Evolutionary conservation across 2,888 invertebrate species (phyloP).

Genomic region (Tenthredo notha): DNA sequence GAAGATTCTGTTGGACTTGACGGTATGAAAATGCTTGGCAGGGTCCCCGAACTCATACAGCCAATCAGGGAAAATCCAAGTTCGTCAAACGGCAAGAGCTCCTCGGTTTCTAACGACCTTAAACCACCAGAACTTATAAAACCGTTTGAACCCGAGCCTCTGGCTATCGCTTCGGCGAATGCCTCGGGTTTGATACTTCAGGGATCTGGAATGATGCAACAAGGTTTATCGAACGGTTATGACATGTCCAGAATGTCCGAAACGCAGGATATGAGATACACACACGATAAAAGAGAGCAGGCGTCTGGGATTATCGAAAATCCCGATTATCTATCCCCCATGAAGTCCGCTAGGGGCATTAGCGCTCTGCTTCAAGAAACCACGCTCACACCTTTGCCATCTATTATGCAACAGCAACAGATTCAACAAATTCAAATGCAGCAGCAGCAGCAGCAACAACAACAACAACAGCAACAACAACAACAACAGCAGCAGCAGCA

Average conservation of each 20-base stretch:
- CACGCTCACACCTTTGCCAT: constrained; percentile 70
- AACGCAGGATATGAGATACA: background rate
- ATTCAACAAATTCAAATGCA: constrained; percentile 72
- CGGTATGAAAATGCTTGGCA: constrained; percentile 68
- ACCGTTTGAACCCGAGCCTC: constrained; percentile 73
- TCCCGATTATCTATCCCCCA: constrained; percentile 68
- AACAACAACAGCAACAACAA: constrained; percentile 59
- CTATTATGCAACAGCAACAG: constrained; percentile 66
- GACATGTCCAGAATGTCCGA: background rate
- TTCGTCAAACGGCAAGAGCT: constrained; percentile 62
- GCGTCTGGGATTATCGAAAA: background rate
- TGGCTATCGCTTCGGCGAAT: constrained; percentile 63
- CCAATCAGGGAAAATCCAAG: constrained; percentile 68
- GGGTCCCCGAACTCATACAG: constrained; percentile 70
- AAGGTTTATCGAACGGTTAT: constrained; percentile 28
- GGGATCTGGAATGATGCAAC: constrained; percentile 28
- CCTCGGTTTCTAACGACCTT: constrained; percentile 64
- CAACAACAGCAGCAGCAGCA: constrained; percentile 62
- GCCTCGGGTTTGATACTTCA: background rate
- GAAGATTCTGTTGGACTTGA: constrained; percentile 64
- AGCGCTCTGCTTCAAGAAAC: constrained; percentile 74
- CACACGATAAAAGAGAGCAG: constrained; percentile 20
- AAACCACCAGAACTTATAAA: constrained; percentile 69
- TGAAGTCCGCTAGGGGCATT: constrained; percentile 73
- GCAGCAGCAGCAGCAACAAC: constrained; percentile 66